These are phyloP conservation scores for Paracentrotus lividus DNA, from an alignment of 53 echinoderm and acorn worm species.

Conservation along the genomic window DNA sequence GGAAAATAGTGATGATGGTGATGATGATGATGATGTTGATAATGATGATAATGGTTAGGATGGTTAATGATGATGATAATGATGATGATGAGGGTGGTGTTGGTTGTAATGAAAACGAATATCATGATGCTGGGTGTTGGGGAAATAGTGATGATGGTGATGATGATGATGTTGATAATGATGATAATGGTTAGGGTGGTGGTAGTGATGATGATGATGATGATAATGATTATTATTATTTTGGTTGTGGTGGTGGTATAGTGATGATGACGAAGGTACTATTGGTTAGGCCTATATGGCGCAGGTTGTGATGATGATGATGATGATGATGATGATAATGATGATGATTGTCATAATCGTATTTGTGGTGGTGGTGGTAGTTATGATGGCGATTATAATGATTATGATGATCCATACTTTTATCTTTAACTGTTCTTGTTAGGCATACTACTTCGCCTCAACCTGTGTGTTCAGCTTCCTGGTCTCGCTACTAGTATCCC, in stretches of 20 bases:
- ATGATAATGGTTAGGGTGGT: neutral
- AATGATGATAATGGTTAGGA: neutral
- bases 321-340: too few species aligned
- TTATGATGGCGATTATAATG: too few species aligned
- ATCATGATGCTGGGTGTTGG: too few species aligned
- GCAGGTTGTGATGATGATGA: neutral
- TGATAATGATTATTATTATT: neutral
- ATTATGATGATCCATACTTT: too few species aligned
- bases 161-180: neutral
- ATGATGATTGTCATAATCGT: too few species aligned
- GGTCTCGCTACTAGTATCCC: constrained; percentile 32
- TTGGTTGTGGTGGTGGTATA: neutral
- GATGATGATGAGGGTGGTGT: neutral
- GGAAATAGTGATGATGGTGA: neutral
- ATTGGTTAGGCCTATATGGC: too few species aligned
- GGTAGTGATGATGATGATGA: neutral
- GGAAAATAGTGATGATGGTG: too few species aligned
- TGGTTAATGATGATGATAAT: neutral
- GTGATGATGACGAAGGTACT: too few species aligned
- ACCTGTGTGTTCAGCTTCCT: constrained; percentile 43
- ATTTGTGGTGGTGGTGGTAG: too few species aligned
- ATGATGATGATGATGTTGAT: neutral
- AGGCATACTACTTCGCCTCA: constrained; percentile 56
- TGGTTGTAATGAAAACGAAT: too few species aligned
- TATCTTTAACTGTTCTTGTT: too few species aligned